These are phyloP conservation scores for Homalodisca vitripennis DNA, from an alignment of 1,140 invertebrate species.

Conservation along the genomic window DNA sequence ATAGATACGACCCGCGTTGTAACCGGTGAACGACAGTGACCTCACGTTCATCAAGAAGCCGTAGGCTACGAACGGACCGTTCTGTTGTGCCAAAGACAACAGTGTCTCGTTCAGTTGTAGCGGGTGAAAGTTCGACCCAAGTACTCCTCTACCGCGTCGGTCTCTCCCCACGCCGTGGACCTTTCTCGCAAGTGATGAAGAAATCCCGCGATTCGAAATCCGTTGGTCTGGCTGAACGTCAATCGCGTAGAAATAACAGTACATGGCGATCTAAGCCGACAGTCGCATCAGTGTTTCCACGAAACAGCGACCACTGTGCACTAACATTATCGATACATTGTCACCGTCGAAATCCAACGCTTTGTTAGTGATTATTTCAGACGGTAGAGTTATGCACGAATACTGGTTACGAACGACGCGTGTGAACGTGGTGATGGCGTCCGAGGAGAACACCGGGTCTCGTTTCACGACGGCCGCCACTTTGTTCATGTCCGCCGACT, in stretches of 20 bases:
- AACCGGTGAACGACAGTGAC: not conserved
- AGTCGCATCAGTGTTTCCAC: not conserved
- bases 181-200: not conserved
- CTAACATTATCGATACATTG: not conserved
- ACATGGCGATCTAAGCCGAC: not conserved
- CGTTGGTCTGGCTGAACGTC: slow-evolving; percentile 11
- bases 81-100: not conserved
- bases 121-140: not conserved
- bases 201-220: not conserved
- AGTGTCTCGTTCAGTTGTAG: slow-evolving; percentile 10
- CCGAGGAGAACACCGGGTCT: slow-evolving; percentile 6
- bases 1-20: not conserved
- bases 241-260: slow-evolving; percentile 4
- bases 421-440: slow-evolving; percentile 9
- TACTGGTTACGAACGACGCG: not conserved
- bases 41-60: not conserved
- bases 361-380: slow-evolving; percentile 6
- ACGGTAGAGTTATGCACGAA: not conserved
- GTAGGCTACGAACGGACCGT: not conserved
- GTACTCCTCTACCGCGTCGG: not conserved
- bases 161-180: not conserved
- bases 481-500: not conserved
- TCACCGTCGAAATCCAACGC: slow-evolving; percentile 16
- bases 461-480: not conserved
- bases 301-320: not conserved